Conservation (phyloP, 2,113 vertebrate genomes). For the Nerophis ophidion region DNA sequence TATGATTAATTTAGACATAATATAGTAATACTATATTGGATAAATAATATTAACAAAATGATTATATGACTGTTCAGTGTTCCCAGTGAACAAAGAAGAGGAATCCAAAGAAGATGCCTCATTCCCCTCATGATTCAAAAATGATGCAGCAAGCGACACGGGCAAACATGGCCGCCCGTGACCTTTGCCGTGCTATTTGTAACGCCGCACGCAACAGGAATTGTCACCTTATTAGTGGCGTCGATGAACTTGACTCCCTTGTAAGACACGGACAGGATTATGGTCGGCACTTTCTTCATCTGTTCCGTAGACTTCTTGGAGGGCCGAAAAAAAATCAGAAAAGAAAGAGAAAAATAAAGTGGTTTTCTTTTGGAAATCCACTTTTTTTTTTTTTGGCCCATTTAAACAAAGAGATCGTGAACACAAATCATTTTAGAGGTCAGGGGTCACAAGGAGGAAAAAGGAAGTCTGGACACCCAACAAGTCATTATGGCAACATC, state of each 20-base stretch:
- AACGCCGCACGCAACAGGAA: constrained; percentile 5
- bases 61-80: too few species aligned
- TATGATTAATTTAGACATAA: too few species aligned
- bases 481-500: too few species aligned
- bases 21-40: too few species aligned
- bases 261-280: constrained; percentile 95
- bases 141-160: background rate
- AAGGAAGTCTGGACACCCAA: too few species aligned
- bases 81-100: too few species aligned
- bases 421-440: too few species aligned
- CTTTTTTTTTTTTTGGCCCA: background rate
- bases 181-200: constrained; percentile 39
- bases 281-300: constrained; percentile 99
- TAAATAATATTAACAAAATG: too few species aligned
- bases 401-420: too few species aligned
- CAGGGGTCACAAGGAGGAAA: too few species aligned
- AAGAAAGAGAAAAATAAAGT: background rate
- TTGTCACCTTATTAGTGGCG: constrained; percentile 93
- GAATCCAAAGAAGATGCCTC: too few species aligned
- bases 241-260: constrained; percentile 99
- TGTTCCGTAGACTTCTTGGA: constrained; percentile 97
- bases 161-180: background rate
- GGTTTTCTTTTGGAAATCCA: background rate
- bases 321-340: background rate
- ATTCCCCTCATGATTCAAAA: background rate